Evolutionary conservation across 1,140 invertebrate species (phyloP).

Genomic region (Orchestia grillus): DNA sequence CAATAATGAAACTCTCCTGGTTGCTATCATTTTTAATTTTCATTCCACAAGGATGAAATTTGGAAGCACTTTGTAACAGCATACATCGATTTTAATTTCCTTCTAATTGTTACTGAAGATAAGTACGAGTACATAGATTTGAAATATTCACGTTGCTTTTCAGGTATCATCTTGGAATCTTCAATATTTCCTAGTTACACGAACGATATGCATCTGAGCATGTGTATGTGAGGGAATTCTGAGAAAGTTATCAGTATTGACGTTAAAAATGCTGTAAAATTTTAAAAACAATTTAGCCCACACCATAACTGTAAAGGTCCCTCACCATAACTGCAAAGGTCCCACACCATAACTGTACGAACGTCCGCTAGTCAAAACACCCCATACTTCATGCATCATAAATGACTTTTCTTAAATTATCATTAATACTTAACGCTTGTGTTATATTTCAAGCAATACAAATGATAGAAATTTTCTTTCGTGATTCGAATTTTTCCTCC

Average conservation of each 20-base stretch:
- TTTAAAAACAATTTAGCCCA: no score
- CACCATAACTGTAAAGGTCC: no score
- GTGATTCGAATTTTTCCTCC: no score
- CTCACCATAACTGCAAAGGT: no score
- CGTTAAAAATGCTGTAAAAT: background rate
- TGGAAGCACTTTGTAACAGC: background rate
- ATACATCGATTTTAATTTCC: background rate
- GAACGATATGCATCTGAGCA: background rate
- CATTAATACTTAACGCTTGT: no score
- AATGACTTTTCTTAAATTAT: no score
- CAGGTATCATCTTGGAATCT: background rate
- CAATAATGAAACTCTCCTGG: background rate
- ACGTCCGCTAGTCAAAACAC: no score
- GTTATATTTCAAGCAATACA: no score
- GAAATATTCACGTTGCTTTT: background rate
- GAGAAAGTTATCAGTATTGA: background rate
- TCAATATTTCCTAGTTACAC: background rate
- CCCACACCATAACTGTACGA: no score
- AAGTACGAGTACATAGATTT: background rate
- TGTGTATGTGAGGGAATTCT: background rate
- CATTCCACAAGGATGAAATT: background rate
- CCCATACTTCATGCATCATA: no score
- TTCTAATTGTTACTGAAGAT: background rate
- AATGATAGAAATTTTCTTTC: no score
- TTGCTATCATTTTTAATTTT: background rate